phyloP scores from a whole-genome alignment of 2,797 vertebrate species.

The Anolis apletophallus region DNA sequence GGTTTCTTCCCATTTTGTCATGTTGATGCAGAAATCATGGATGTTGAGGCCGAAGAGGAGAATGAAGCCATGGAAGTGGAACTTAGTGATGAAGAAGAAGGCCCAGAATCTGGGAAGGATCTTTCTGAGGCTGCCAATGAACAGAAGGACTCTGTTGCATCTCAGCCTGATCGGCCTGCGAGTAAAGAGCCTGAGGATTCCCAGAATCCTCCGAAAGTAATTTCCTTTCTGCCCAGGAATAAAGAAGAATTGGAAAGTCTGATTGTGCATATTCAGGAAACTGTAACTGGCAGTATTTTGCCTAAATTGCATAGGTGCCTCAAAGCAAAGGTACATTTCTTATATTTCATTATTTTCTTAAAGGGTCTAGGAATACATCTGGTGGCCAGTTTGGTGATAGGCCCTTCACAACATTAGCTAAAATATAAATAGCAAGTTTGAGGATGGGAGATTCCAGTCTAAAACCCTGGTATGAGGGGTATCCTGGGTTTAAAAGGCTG shows the following conservation, averaged over 20 bases:
- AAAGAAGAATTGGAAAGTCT: slow-evolving; percentile 86
- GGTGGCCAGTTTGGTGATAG: neutral
- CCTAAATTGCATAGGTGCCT: slow-evolving; percentile 94
- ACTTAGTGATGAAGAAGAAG: slow-evolving; percentile 66
- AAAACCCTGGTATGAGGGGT: too few relatives aligned
- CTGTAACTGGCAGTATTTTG: slow-evolving; percentile 86
- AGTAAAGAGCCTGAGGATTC: slow-evolving; percentile 34
- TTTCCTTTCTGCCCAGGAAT: slow-evolving; percentile 86
- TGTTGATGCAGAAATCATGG: slow-evolving; percentile 61
- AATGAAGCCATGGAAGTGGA: slow-evolving; percentile 78
- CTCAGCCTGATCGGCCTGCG: slow-evolving; percentile 6
- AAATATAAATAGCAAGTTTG: neutral
- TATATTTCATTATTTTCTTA: neutral
- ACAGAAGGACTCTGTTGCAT: neutral
- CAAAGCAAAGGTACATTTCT: slow-evolving; percentile 86
- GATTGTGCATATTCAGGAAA: slow-evolving; percentile 85
- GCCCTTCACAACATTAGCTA: neutral
- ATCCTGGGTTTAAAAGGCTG: too few relatives aligned
- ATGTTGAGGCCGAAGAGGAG: slow-evolving; percentile 67
- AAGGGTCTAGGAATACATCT: neutral
- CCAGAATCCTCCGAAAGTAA: slow-evolving; percentile 41
- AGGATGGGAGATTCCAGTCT: neutral
- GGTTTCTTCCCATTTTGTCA: slow-evolving; percentile 29
- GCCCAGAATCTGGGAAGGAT: slow-evolving; percentile 38
- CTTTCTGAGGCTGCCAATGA: slow-evolving; percentile 23